Evolutionary conservation across 2,888 invertebrate species (phyloP), one percentile per base, ranked within the genome.

Genomic region (Microctonus hyperodae): DNA sequence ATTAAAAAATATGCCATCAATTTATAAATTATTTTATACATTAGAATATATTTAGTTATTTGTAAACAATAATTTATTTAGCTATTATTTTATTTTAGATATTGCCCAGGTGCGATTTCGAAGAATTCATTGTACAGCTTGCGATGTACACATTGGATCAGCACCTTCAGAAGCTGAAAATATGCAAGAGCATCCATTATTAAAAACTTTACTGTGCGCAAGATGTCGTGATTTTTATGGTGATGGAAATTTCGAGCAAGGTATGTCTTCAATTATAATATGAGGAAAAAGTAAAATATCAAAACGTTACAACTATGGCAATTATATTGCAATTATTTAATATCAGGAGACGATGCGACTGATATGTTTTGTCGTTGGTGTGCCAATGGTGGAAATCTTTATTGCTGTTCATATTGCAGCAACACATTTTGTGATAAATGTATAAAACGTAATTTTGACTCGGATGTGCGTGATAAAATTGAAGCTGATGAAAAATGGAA

Each of bases 351-450:
- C 81, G 93, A 93, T 85, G 92, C 92, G 25, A 93, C 92, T 16
- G 93, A 93, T 80, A 84, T 93, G 69, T 93, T 93, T 78, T 93
- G 93, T 75, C 88, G 93, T 58, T 93, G 93, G 93, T 93, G 93
- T 78, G 93, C 93, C 0, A 92, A 93, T 81, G 93, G 87, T 33
- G 91, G 91, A 4, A 90, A 91, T 83, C 91, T 93, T 0, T 90
- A 92, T 77, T 93, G 93, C 78, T 93, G 93, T 78, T 90, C 92
- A 1, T 88, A 88, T 70, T 93, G 93, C 62, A 79, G 82, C 57
- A 82, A 81, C 40, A 82, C 83, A 9, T 83, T 84, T 62, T 88
- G 88, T 73, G 84, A 91, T 86, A 92, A 90, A 85, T 93, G 93
- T 79, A 91, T 93, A 60, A 88, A 88, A 69, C 88, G 90, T 66